Base-by-base conservation (phyloP, 2,888 invertebrate genomes). In the Drosophila barbarae region DNA sequence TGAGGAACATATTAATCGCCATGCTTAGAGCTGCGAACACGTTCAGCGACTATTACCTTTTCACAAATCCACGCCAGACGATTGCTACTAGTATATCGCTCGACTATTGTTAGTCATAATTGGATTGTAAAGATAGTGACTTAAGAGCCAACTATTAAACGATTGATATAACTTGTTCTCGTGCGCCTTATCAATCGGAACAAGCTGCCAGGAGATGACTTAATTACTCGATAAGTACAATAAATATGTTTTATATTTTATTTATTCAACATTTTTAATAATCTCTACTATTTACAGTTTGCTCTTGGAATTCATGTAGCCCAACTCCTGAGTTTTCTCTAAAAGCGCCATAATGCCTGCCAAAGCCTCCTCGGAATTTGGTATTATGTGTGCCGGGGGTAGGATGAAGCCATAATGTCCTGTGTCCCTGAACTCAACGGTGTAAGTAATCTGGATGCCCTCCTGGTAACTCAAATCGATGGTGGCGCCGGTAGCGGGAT, bases 331-430 rank as follows among this genome's bases (percentile, higher is more conserved):
- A 90, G 89, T 41, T 91, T 86, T 60, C 89, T 67, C 64, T 12
- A 86, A 32, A 7, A 86, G 35, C 0, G 79, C 90, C 0, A 89
- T 54, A 1, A 92, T 69, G 0, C 92, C 92, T 28, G 88, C 87
- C 35, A 92, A 63, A 1, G 91, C 90, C 86, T 94, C 93, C 54
- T 90, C 80, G 49, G 91, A 91, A 8, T 92, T 91, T 3, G 92
- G 92, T n/a, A 91, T 78, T 52, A 95, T 95, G 74, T 93, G 91
- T 0, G 90, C 86, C 0, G 92, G 84, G 0, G 95, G 95, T 0
- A 95, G 89, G 0, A 93, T 86, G 83, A 94, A 93, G 0, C 95
- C 95, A 76, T 91, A 92, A 0, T 85, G 77, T 0, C 95, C 95
- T 0, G 88, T 91, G 86, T 95, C 95, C 15, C 95, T 90, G 1